Percentiles rank a stretch among this genome's conserved stretches.
phyloP scores from a whole-genome alignment of 2,113 vertebrate species.

The Phylloscopus trochiloides region DNA sequence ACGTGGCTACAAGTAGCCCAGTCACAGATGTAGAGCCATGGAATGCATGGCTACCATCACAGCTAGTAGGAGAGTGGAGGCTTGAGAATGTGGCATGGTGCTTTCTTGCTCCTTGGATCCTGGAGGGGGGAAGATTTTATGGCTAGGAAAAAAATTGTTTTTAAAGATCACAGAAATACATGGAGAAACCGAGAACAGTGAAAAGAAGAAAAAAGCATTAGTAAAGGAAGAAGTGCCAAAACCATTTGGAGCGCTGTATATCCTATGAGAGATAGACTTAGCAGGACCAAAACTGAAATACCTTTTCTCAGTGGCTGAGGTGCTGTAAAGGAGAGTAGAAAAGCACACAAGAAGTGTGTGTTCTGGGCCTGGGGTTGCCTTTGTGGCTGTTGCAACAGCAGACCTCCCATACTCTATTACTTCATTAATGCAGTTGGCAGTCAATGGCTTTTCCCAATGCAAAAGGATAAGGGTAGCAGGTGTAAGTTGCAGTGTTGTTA shows the following conservation, averaged over 20 bases:
- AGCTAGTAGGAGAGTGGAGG: neutral
- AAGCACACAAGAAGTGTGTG: accelerated
- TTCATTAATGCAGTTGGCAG: neutral
- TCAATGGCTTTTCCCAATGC: neutral
- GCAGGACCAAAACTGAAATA: neutral
- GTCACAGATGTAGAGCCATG: neutral
- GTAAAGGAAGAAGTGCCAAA: neutral
- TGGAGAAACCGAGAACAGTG: neutral
- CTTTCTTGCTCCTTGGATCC: neutral
- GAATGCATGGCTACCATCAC: neutral
- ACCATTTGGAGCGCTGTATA: neutral
- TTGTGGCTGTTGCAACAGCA: neutral
- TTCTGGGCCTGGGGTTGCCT: neutral
- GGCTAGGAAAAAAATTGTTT: neutral
- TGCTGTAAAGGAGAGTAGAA: neutral
- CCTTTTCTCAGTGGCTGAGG: neutral
- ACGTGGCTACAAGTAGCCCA: neutral
- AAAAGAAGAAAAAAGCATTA: neutral
- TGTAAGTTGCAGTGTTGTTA: neutral
- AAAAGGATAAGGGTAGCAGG: neutral
- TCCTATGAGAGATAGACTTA: neutral
- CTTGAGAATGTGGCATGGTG: neutral
- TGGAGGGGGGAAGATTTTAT: neutral
- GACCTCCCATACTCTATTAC: neutral
- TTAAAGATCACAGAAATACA: neutral